These are phyloP conservation scores for Netelia inedita DNA, from an alignment of 2,888 invertebrate genomes.

Conservation along the genomic window DNA sequence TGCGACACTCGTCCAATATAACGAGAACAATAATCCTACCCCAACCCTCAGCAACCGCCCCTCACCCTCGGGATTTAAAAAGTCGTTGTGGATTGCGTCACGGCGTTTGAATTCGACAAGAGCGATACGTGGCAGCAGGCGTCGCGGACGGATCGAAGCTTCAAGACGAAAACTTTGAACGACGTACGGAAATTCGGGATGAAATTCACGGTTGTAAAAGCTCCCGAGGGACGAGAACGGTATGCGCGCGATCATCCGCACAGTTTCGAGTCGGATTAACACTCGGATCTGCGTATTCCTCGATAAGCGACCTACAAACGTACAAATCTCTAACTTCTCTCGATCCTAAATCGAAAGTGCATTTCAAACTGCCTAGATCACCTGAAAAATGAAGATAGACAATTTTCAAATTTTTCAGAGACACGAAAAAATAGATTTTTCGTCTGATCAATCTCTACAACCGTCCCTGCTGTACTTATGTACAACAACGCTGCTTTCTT, in stretches of 20 bases:
- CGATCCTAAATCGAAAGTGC: too few species aligned
- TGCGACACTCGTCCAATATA: background rate
- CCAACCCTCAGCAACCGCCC: too few species aligned
- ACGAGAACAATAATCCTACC: conserved; percentile 18
- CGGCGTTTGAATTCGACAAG: background rate
- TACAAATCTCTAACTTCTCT: too few species aligned
- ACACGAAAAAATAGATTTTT: too few species aligned
- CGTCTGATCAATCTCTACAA: too few species aligned
- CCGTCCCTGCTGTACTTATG: too few species aligned
- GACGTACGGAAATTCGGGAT: conserved; percentile 50
- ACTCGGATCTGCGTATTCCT: background rate
- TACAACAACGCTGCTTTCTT: too few species aligned
- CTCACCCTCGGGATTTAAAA: conserved; percentile 2
- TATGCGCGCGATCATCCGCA: background rate
- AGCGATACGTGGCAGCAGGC: background rate
- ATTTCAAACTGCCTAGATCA: too few species aligned
- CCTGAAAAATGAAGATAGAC: too few species aligned
- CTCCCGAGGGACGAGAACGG: background rate
- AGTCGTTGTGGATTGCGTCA: background rate
- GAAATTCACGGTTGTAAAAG: background rate
- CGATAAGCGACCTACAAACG: background rate
- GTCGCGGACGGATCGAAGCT: background rate
- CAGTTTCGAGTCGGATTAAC: background rate
- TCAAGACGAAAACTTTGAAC: background rate
- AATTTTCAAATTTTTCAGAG: too few species aligned